Percentiles rank a stretch among this genome's conserved stretches.
These are phyloP conservation scores for Helostoma temminkii DNA, from an alignment of 2,797 vertebrate species.

Conservation along the genomic window DNA sequence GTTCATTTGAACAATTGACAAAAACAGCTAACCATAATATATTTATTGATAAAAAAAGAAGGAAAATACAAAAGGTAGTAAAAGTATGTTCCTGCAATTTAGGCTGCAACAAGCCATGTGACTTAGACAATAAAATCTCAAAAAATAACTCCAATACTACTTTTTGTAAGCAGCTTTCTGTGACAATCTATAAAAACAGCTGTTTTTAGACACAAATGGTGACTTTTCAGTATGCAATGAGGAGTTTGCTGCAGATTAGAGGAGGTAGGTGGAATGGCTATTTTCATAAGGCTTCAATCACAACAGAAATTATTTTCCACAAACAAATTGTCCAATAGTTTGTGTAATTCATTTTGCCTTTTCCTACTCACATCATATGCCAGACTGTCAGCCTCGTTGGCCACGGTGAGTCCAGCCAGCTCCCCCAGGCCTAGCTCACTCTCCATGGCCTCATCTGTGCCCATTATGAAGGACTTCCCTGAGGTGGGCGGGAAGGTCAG, in stretches of 20 bases:
- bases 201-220: not conserved
- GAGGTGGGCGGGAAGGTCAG: slow-evolving; percentile 96
- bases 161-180: slow-evolving; percentile 11
- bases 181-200: slow-evolving; percentile 18
- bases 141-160: not conserved
- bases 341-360: not conserved
- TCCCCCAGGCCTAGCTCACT: slow-evolving; percentile 96
- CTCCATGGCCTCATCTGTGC: slow-evolving; percentile 94
- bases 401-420: slow-evolving; percentile 96
- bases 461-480: slow-evolving; percentile 97
- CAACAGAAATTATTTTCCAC: slow-evolving; percentile 5
- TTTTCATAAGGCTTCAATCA: slow-evolving; percentile 6
- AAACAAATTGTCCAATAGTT: not conserved
- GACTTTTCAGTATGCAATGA: slow-evolving; percentile 1
- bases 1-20: too few species aligned
- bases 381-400: slow-evolving; percentile 96
- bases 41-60: too few species aligned
- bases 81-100: too few species aligned
- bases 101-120: too few species aligned
- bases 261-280: not conserved
- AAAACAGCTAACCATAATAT: too few species aligned
- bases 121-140: slow-evolving; percentile 15
- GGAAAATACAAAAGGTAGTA: too few species aligned
- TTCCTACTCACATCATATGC: slow-evolving; percentile 92
- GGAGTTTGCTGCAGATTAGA: not conserved